A percentile compares a stretch with the other conserved stretches of the same genome.
Conservation (phyloP, 1,140 invertebrate genomes). For the Neomicropteryx cornuta region DNA sequence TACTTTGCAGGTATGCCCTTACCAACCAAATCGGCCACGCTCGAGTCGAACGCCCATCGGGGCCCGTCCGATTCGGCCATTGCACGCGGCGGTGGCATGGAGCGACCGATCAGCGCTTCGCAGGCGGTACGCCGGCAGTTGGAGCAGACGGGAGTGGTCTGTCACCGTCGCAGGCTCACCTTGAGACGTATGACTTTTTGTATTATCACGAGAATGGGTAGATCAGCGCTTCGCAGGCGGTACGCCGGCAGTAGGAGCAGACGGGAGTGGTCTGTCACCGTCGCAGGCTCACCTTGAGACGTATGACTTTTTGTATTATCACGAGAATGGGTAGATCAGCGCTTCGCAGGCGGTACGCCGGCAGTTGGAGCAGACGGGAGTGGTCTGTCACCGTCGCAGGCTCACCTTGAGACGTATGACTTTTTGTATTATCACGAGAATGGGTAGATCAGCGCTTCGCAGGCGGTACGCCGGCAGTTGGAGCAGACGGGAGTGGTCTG, state of each 20-base stretch:
- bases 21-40: too few species aligned
- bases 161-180: constrained; percentile 23
- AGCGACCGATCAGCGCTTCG: constrained; percentile 35
- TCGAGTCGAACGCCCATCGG: too few species aligned
- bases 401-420: constrained; percentile 26
- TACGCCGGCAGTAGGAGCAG: constrained; percentile 37
- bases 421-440: neutral
- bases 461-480: constrained; percentile 36
- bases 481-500: constrained; percentile 24
- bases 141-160: constrained; percentile 23
- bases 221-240: constrained; percentile 34
- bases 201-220: too few species aligned
- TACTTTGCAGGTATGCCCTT: too few species aligned
- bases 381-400: constrained; percentile 20
- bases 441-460: constrained; percentile 35
- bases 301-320: constrained; percentile 16
- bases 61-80: too few species aligned
- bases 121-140: constrained; percentile 37
- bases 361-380: constrained; percentile 31
- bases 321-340: too few species aligned
- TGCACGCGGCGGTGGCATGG: constrained; percentile 11
- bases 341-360: constrained; percentile 36
- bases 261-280: constrained; percentile 20
- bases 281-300: constrained; percentile 23
- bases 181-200: constrained; percentile 21